Conservation (phyloP, 2,888 invertebrate genomes). For the Synanthedon formicaeformis region DNA sequence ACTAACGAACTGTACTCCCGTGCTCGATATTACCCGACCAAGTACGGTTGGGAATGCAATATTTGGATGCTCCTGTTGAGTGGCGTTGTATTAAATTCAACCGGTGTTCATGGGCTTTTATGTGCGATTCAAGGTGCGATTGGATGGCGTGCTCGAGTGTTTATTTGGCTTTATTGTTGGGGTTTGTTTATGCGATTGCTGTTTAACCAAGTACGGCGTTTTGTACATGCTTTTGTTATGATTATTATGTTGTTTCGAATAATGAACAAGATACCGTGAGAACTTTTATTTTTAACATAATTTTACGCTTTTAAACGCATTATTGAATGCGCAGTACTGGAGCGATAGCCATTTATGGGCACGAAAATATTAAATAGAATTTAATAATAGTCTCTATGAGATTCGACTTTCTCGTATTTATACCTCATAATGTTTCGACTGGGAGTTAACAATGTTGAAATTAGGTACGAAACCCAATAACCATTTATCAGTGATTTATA, state of each 20-base stretch:
- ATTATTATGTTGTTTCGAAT: slow-evolving; percentile 64
- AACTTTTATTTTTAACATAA: slow-evolving; percentile 17
- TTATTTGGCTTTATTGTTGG: slow-evolving; percentile 71
- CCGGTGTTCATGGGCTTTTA: slow-evolving; percentile 67
- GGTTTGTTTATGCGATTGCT: slow-evolving; percentile 71
- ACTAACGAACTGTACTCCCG: slow-evolving; percentile 65
- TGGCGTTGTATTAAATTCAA: slow-evolving; percentile 62
- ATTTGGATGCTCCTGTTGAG: slow-evolving; percentile 61
- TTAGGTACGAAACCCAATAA: slow-evolving; percentile 54
- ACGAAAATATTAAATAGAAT: no score
- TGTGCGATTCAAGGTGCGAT: slow-evolving; percentile 71
- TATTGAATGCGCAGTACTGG: no score
- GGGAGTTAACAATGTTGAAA: slow-evolving; percentile 15
- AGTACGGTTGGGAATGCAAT: slow-evolving; percentile 60
- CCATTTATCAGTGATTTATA: slow-evolving; percentile 65
- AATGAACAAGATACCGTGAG: slow-evolving; percentile 47
- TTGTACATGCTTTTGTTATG: slow-evolving; percentile 65
- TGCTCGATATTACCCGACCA: slow-evolving; percentile 63
- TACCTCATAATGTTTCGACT: not conserved
- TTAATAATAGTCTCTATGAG: not conserved
- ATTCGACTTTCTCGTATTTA: not conserved
- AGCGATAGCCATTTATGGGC: no score
- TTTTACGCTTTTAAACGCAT: not conserved
- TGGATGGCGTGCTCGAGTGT: slow-evolving; percentile 69
- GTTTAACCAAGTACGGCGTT: slow-evolving; percentile 68